phyloP scores from a whole-genome alignment of 2,888 invertebrate genomes.

The Bhutanitis thaidina region DNA sequence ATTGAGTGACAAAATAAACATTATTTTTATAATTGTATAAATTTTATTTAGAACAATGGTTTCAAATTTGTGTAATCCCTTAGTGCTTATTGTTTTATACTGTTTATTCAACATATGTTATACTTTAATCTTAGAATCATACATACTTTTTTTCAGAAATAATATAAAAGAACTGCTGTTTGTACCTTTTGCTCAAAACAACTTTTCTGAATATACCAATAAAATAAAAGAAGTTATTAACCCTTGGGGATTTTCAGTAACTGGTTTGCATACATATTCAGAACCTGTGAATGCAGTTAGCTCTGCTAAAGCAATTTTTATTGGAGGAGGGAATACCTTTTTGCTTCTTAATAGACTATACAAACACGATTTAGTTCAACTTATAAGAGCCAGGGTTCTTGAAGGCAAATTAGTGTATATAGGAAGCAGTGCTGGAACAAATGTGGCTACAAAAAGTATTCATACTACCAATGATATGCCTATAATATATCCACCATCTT shows the following conservation, averaged over 20 bases:
- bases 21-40: no score
- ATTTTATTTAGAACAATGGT: no score
- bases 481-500: conserved; percentile 86
- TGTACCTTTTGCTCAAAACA: conserved; percentile 86
- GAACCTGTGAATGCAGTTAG: conserved; percentile 79
- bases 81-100: no score
- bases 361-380: conserved; percentile 81
- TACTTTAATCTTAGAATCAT: no score
- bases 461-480: conserved; percentile 95
- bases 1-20: no score
- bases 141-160: conserved; percentile 73
- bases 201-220: conserved; percentile 83
- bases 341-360: conserved; percentile 85
- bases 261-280: conserved; percentile 82
- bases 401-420: conserved; percentile 84
- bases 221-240: conserved; percentile 79
- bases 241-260: conserved; percentile 83
- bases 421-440: conserved; percentile 90
- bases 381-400: conserved; percentile 82
- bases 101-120: no score
- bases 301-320: conserved; percentile 84
- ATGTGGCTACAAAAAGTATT: conserved; percentile 89
- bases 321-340: conserved; percentile 92
- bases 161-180: conserved; percentile 83
- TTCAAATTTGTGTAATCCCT: no score